phyloP scores from a whole-genome alignment of 2,888 invertebrate genomes.

The Epinotia bilunana region DNA sequence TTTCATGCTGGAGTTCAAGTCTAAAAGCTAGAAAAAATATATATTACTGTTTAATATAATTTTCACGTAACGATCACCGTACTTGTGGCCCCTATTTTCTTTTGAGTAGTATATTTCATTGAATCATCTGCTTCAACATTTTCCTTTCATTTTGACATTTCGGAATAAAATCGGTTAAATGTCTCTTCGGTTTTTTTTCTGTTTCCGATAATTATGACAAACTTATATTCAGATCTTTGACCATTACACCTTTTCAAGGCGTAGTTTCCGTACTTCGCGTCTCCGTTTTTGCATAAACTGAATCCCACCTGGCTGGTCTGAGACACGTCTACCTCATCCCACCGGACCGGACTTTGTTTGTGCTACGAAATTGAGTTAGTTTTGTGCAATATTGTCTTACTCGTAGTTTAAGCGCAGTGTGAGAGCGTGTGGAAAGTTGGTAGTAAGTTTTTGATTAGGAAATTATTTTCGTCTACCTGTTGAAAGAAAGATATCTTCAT shows the following conservation, averaged over 20 bases:
- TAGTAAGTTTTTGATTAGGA: not conserved
- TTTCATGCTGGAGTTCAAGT: too few species aligned
- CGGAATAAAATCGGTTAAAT: too few species aligned
- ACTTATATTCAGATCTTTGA: not conserved
- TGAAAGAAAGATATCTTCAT: too few species aligned
- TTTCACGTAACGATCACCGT: too few species aligned
- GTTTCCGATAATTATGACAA: too few species aligned
- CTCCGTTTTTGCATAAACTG: slow-evolving; percentile 44
- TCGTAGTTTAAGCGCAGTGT: slow-evolving; percentile 34
- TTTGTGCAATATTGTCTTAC: slow-evolving; percentile 38
- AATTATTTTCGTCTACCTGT: not conserved
- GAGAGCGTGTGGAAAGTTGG: slow-evolving; percentile 6
- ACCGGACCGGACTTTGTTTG: slow-evolving; percentile 34
- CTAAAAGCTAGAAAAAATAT: too few species aligned
- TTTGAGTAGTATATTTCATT: too few species aligned
- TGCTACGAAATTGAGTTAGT: slow-evolving; percentile 39
- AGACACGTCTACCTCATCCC: slow-evolving; percentile 46
- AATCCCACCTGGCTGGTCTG: slow-evolving; percentile 44
- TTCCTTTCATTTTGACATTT: too few species aligned
- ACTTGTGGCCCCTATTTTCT: too few species aligned
- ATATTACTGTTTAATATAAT: too few species aligned
- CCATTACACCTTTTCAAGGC: slow-evolving; percentile 7
- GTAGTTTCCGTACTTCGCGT: slow-evolving; percentile 22
- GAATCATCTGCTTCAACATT: too few species aligned
- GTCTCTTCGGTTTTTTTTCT: too few species aligned